These are phyloP conservation scores for Tringa solitaria DNA, from an alignment of 2,113 vertebrate species.

Conservation along the genomic window DNA sequence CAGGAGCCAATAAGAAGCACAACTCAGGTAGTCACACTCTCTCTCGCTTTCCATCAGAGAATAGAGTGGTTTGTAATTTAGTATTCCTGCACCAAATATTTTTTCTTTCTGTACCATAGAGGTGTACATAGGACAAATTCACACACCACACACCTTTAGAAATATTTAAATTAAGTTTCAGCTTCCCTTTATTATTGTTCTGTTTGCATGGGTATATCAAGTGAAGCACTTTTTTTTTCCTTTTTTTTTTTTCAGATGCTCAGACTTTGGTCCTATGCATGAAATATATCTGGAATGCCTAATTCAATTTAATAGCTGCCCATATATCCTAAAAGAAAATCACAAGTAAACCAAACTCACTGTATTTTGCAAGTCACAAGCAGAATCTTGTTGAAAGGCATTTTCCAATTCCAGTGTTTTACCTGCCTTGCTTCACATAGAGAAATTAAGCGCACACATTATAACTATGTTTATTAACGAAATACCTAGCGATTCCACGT, in stretches of 20 bases:
- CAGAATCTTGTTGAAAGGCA: not conserved
- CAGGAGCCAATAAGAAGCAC: not conserved
- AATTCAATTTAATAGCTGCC: not conserved
- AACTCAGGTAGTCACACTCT: not conserved
- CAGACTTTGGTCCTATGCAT: not conserved
- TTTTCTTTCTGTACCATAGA: not conserved
- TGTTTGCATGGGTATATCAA: not conserved
- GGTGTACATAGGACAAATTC: not conserved
- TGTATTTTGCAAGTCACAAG: not conserved
- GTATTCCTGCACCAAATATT: not conserved
- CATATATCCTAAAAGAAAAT: not conserved
- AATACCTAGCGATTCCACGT: not conserved
- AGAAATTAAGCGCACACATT: not conserved
- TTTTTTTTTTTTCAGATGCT: not conserved
- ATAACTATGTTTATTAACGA: not conserved
- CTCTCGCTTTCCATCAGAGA: not conserved
- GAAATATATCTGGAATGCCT: not conserved
- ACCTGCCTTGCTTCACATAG: not conserved
- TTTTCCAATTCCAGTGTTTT: not conserved
- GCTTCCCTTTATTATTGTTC: not conserved
- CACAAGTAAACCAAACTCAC: not conserved
- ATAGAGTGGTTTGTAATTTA: not conserved
- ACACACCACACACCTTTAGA: not conserved
- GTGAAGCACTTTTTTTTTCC: not conserved
- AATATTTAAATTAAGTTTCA: not conserved